Conservation (phyloP, 2,113 vertebrate genomes). For the Zosterops pallidus region DNA sequence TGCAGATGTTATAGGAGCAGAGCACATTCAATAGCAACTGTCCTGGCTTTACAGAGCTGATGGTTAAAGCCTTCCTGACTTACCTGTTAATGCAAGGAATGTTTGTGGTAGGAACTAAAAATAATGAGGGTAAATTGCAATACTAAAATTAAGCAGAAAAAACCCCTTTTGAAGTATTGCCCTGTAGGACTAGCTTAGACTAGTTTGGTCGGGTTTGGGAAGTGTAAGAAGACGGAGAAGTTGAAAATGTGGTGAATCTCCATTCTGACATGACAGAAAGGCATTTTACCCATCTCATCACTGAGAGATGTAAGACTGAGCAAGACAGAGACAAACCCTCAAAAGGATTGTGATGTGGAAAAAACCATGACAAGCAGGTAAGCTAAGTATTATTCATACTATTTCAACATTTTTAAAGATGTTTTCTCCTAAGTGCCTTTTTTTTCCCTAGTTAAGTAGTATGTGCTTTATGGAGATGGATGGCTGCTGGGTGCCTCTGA, state of each 20-base stretch:
- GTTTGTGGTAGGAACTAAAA: conserved; percentile 17
- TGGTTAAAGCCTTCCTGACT: neutral
- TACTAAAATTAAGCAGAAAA: conserved; percentile 3
- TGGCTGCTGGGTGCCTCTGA: neutral
- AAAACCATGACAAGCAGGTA: neutral
- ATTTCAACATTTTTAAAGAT: neutral
- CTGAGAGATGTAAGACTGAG: neutral
- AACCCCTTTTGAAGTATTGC: conserved; percentile 31
- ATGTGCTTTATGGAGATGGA: neutral
- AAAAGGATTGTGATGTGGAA: neutral
- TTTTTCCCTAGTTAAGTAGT: neutral
- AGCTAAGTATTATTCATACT: neutral
- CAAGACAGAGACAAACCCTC: neutral
- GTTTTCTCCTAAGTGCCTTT: neutral
- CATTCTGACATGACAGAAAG: neutral
- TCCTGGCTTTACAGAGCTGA: neutral
- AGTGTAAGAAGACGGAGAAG: neutral
- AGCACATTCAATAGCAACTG: neutral
- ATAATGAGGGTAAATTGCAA: conserved; percentile 11
- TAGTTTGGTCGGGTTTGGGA: conserved; percentile 20
- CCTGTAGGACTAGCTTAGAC: conserved; percentile 18
- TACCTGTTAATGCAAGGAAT: neutral
- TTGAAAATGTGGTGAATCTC: neutral
- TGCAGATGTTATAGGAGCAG: neutral
- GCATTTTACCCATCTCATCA: neutral